These are phyloP conservation scores for Lordiphosa collinella DNA, from an alignment of 1,140 invertebrate species.

Conservation along the genomic window DNA sequence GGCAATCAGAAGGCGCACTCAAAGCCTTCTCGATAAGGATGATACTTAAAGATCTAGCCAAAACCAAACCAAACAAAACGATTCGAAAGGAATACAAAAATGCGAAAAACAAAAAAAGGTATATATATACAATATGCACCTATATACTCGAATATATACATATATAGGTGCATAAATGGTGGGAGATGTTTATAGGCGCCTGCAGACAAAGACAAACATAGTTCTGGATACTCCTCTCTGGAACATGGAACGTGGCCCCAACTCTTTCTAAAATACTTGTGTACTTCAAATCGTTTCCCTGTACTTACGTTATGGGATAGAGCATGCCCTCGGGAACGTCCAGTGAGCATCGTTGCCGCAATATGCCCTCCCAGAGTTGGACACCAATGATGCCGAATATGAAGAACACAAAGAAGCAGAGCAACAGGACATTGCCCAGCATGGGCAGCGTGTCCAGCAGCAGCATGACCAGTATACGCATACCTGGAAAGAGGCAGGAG, in stretches of 20 bases:
- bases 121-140: constrained; percentile 37
- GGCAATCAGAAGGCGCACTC: constrained; percentile 33
- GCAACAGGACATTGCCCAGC: constrained; percentile 98
- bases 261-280: too few species aligned
- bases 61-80: constrained; percentile 11
- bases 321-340: constrained; percentile 84
- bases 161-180: constrained; percentile 8
- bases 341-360: constrained; percentile 95
- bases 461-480: constrained; percentile 98
- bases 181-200: constrained; percentile 29
- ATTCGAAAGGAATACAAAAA: constrained; percentile 9
- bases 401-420: constrained; percentile 99
- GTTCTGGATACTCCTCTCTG: not conserved
- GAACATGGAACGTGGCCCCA: not conserved
- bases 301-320: constrained; percentile 86
- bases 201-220: constrained; percentile 49
- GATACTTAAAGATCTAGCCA: not conserved
- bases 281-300: not conserved
- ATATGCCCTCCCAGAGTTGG: constrained; percentile 98
- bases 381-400: constrained; percentile 99
- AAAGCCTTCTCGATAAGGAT: constrained; percentile 19
- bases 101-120: constrained; percentile 6
- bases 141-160: constrained; percentile 25
- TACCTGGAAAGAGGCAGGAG: constrained; percentile 84
- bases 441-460: constrained; percentile 99